These are phyloP conservation scores for Isoperla grammatica DNA, from an alignment of 2,888 invertebrate species.

Conservation along the genomic window DNA sequence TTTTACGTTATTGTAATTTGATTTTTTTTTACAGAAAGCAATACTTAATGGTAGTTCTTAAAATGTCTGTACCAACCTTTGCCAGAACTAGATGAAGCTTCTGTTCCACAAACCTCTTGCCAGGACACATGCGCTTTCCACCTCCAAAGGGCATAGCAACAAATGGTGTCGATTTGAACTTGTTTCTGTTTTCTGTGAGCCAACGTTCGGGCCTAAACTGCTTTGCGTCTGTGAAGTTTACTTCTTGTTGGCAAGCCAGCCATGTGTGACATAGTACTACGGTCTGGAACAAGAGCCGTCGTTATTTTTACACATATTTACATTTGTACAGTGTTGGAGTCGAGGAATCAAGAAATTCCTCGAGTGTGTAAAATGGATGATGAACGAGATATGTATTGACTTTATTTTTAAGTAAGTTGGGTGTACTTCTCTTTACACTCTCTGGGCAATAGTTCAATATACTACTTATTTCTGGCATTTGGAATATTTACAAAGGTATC, in stretches of 20 bases:
- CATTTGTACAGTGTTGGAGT: no score
- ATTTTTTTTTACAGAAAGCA: no score
- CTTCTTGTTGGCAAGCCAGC: conserved; percentile 69
- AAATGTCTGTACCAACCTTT: conserved; percentile 59
- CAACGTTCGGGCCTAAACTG: conserved; percentile 74
- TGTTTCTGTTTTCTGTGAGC: conserved; percentile 48
- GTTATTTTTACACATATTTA: not conserved
- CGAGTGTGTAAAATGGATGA: no score
- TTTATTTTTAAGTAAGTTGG: no score
- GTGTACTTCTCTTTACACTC: no score
- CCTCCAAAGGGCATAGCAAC: conserved; percentile 75
- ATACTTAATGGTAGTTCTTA: no score
- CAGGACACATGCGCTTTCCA: conserved; percentile 77
- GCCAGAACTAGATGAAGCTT: conserved; percentile 68
- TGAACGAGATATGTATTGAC: no score
- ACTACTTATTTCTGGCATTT: no score
- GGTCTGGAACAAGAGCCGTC: conserved; percentile 54
- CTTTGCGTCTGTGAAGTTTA: conserved; percentile 65
- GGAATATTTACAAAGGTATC: no score
- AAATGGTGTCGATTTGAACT: conserved; percentile 47
- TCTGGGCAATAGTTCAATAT: no score
- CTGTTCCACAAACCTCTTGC: conserved; percentile 76
- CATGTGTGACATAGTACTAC: conserved; percentile 77
- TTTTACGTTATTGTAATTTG: no score
- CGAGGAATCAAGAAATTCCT: no score